Evolutionary conservation across 53 echinoderm and acorn worm genomes (phyloP), one percentile per base, ranked within the genome.

Genomic region (Glandiceps talaboti): DNA sequence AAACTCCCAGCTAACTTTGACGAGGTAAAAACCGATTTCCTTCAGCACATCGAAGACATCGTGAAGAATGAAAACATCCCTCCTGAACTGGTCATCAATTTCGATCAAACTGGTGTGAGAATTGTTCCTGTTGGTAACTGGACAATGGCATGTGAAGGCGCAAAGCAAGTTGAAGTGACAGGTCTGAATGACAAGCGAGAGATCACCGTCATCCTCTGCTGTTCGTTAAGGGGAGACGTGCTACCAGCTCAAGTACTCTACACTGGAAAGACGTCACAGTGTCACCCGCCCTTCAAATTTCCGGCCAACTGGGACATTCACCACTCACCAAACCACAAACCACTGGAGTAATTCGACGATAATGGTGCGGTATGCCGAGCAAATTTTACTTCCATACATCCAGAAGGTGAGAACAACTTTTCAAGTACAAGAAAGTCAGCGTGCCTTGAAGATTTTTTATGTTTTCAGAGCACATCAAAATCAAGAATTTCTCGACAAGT

Each of bases 261-360:
- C 64, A 75, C 75, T 26, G 83, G 83, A 0, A 83, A 83, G 29
- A 83, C 83, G 29, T 26, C 75, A 25, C 77, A 77, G 45, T 83
- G 83, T 31, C 83, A 76, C 30, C 30, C 83, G 1, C 33, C 32
- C 12, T 32, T 77, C 20, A 75, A 75, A 14, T 83, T 83, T 31
- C 82, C 83, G 6, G 29, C 27, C 12, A 33, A 83, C 14, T 83
- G 83, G 83, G 83, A 83, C 30, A 74, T 83, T 6, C 33, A 14
- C 27, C 83, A 83, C 30, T 76, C 83, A 1, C 32, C 28, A 32
- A 76, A 33, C 45, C 83, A 83, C 28, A 32, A 76, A 33, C 45
- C 83, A 83, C 33, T 83, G 83, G 83, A 83, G 83, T 33, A 83
- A 73, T 27, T 29, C 29, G 1, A 30, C 1, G 26, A 77, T n/a